Evolutionary conservation across 2,888 invertebrate genomes (phyloP), one percentile per base, ranked within the genome.

Genomic region (Cecidostiba fungosa): DNA sequence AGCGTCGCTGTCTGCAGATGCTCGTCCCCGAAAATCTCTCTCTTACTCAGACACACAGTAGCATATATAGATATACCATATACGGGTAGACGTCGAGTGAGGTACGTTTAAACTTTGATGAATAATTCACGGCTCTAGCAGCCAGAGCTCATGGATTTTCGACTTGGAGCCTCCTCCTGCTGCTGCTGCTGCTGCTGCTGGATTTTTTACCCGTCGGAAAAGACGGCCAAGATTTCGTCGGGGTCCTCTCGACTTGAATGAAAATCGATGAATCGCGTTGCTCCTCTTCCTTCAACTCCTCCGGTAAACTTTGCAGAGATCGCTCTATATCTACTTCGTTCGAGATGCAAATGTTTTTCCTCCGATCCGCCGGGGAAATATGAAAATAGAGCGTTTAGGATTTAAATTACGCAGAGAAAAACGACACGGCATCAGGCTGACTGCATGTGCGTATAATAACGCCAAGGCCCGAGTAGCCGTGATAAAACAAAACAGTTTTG

Each of bases 81-180:
- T 59, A 59, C 50, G 16, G 19, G n/a, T 59, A 77, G 50, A 82
- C 32, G 69, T 26, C 43, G 36, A 36, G 72, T 26, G 26, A 10
- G 47, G 14, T 50, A n/a, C 54, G 50, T 16, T 74, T 73, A 43
- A 47, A 54, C 32, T 69, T 81, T 72, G 76, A 54, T 70, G n/a
- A 54, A 16, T 50, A 69, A 76, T 69, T 54, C 76, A 77, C n/a
- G 26, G 69, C 76, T 76, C n/a, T 82, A 69, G 59, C 29, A 59
- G 8, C 19, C 54, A 26, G 66, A 23, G 32, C 23, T 66, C 32
- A 2, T 81, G 23, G 74, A 47, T 76, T 76, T 82, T 66, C n/a
- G 32, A 32, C 66, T 23, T 2, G 23, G 14, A 36, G n/a, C 26
- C 29, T 39, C 43, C 29, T 72, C 43, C 62, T 43, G 26, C n/a